Evolutionary conservation across 2,797 vertebrate species (phyloP), one percentile per base, ranked within the genome.

Genomic region (Clarias fuscus): DNA sequence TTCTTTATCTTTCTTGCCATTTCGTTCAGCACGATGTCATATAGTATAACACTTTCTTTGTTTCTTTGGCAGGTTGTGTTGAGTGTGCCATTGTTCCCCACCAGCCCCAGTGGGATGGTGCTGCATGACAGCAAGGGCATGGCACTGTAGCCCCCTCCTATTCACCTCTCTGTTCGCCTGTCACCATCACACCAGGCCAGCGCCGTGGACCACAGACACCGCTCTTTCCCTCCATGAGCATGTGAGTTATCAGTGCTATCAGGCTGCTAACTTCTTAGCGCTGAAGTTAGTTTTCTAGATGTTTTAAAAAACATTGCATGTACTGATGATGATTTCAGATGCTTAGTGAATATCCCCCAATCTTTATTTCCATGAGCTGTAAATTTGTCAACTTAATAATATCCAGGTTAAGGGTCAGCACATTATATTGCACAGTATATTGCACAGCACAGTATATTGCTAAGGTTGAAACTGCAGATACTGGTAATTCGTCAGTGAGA

Each of bases 171-270:
- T 77, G 83, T 78, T 67, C 20, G 61, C 85, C 84, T 84, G 83
- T 76, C 82, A 79, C 84, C 85, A 27, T 87, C 89, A 71, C 82
- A 61, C 76, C 37, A 78, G 80, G 37, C 27, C 88, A 73, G 78
- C 53, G n/a, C 85, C 67, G 84, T 86, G 82, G 86, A 89, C 73
- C 58, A 81, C 86, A 86, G 37, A 75, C 91, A 91, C 89, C 90
- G 86, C 91, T 88, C 91, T 82, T 91, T 92, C 89, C 81, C 91
- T 94, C 92, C 94, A 95, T 95, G 94, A 93, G 89, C 93, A 93
- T 93, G 93, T 95, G 91, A 91, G 94, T 88, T 24, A 15, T 20
- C 6, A 17, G 7, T 48, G 43, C 43, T 6, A 6, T 40, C 18
- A 56, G 14, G 20, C 58, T 30, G 0, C 1, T n/a, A 2, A 1